Percentiles rank a stretch among this genome's conserved stretches.
These are phyloP conservation scores for Micromesistius poutassou DNA, from an alignment of 2,797 vertebrate genomes.

Conservation along the genomic window DNA sequence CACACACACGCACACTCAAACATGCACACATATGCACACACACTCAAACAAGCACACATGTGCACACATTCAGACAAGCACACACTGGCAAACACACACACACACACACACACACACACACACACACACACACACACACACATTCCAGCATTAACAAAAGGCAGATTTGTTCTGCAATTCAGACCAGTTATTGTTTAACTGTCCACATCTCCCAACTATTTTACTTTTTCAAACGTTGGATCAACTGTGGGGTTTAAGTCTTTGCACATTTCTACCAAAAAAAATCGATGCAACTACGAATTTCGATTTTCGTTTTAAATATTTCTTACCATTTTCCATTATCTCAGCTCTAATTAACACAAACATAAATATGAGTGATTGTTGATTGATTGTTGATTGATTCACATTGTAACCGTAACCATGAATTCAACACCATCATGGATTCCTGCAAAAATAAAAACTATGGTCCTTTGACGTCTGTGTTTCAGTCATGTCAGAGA, in stretches of 20 bases:
- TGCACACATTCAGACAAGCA: not conserved
- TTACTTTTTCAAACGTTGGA: not conserved
- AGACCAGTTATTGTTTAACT: not conserved
- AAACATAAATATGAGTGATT: not conserved
- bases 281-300: not conserved
- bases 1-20: slow-evolving; percentile 18
- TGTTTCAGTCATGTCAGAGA: not conserved
- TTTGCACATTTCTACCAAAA: slow-evolving; percentile 9
- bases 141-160: slow-evolving; percentile 36
- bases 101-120: too few relatives aligned
- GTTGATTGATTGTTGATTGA: too few relatives aligned
- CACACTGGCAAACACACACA: too few relatives aligned
- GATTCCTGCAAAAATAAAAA: not conserved
- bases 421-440: not conserved
- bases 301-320: not conserved
- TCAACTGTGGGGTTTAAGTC: slow-evolving; percentile 41
- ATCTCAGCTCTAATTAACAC: not conserved
- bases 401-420: not conserved
- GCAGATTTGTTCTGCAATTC: slow-evolving; percentile 41
- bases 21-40: slow-evolving; percentile 16
- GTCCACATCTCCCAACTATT: not conserved
- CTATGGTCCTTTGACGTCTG: not conserved
- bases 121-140: not conserved
- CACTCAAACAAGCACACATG: slow-evolving; percentile 23
- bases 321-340: not conserved